Percentiles rank a stretch among this genome's conserved stretches.
Conservation (phyloP, 2,888 invertebrate genomes). For the Aquatica leii region DNA sequence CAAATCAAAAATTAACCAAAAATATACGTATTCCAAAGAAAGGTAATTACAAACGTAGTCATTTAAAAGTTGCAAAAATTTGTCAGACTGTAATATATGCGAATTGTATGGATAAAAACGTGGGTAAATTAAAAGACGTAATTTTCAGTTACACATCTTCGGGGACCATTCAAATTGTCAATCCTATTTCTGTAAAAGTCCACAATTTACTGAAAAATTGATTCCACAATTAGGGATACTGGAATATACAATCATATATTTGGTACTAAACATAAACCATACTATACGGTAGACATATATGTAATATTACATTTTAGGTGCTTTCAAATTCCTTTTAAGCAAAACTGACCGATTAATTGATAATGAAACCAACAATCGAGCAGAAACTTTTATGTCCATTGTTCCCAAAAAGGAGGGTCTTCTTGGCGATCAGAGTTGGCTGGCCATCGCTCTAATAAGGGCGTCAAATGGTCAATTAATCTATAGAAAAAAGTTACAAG, state of each 20-base stretch:
- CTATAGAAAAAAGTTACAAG: not conserved
- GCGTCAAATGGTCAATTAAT: not conserved
- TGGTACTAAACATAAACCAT: not conserved
- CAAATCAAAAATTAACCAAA: too few species aligned
- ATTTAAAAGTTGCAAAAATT: too few species aligned
- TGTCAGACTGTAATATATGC: too few species aligned
- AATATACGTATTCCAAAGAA: too few species aligned
- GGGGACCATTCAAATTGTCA: conserved; percentile 37
- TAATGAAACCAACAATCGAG: conserved; percentile 47
- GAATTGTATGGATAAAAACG: too few species aligned
- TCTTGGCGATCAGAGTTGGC: conserved; percentile 49
- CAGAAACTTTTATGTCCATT: conserved; percentile 48
- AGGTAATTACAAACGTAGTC: too few species aligned
- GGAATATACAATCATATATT: not conserved
- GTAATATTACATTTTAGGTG: conserved; percentile 4
- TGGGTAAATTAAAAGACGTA: too few species aligned
- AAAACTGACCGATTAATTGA: conserved; percentile 40
- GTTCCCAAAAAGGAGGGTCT: conserved; percentile 47
- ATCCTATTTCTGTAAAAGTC: conserved; percentile 23
- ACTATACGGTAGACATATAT: too few species aligned
- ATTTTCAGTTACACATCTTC: too few species aligned
- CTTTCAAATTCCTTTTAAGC: conserved; percentile 3
- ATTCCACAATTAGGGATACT: not conserved
- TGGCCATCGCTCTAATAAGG: conserved; percentile 47
- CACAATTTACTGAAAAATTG: not conserved